Base-by-base conservation (phyloP, 2,797 vertebrate genomes). In the Eremophila alpestris region DNA sequence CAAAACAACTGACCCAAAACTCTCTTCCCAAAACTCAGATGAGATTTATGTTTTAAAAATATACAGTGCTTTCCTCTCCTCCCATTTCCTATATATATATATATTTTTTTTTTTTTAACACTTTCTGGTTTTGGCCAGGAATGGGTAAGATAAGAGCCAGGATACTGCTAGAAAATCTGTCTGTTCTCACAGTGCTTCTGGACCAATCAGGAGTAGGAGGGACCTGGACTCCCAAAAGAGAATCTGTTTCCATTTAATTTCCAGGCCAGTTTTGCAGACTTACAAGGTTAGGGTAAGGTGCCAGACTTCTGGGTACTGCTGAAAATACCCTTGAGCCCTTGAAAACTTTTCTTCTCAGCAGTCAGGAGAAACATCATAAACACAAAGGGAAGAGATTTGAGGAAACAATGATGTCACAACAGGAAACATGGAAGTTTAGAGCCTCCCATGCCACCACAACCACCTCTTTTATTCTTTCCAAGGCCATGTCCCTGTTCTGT, bases 221-320 rank as follows among this genome's bases (percentile, higher is more conserved):
- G 83, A 95, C 83, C 71, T 60, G 85, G 93, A 94, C 87, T 93
- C 85, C 70, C 89, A 56, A 45, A 93, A 85, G 70, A 83, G 58
- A 68, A 15, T 77, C 78, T 92, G 83, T 84, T 93, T 94, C 92
- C 63, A 92, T 95, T 93, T 96, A 83, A 80, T 94, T 94, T 95
- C 84, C 92, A 95, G 90, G 78, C 65, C 60, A 89, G 68, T 85
- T 93, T 75, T 92, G 32, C 87, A 92, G 90, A 85, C 81, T 87
- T 93, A 74, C 86, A 94, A 95, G 92, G 95, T 94, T 91, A 89
- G 83, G 46, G 38, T 90, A 93, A 95, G 93, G 81, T 90, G 90
- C 84, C 95, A 97, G 94, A 93, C 88, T 95, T 94, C 92, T 93
- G 95, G 96, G 93, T 95, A 90, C 94, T 94, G 87, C 78, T 93